These are phyloP conservation scores for Irena cyanogastra DNA, from an alignment of 2,113 vertebrate genomes.

Conservation along the genomic window DNA sequence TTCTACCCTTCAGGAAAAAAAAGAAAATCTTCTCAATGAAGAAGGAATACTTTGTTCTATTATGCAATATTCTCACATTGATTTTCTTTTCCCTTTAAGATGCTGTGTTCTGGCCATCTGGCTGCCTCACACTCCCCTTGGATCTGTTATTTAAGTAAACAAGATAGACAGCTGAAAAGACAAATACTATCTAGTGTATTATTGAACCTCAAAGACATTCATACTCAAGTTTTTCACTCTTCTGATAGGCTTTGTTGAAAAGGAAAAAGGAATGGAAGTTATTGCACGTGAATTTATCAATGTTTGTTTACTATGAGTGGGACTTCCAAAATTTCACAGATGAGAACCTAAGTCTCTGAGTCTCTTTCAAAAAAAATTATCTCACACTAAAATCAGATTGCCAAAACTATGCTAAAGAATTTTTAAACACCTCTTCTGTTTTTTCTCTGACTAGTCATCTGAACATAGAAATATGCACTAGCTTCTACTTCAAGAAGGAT, in stretches of 20 bases:
- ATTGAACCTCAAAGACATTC: slow-evolving; percentile 47
- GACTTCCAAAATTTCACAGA: not conserved
- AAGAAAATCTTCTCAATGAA: not conserved
- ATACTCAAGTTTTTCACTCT: slow-evolving; percentile 20
- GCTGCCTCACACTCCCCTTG: slow-evolving; percentile 21
- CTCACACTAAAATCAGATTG: not conserved
- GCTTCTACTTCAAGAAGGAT: not conserved
- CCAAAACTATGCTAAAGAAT: not conserved
- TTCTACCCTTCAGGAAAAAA: not conserved
- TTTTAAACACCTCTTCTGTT: not conserved
- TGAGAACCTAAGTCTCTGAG: not conserved
- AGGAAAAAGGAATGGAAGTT: not conserved
- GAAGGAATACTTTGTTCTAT: slow-evolving; percentile 24
- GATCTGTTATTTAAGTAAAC: slow-evolving; percentile 42
- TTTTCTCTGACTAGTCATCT: not conserved
- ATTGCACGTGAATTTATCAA: not conserved
- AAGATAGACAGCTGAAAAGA: slow-evolving; percentile 36
- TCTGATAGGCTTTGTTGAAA: slow-evolving; percentile 11
- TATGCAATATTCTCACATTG: not conserved
- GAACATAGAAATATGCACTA: not conserved
- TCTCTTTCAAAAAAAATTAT: not conserved
- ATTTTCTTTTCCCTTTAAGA: not conserved
- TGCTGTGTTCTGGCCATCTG: slow-evolving; percentile 22
- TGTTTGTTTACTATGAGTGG: not conserved
- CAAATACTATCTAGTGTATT: slow-evolving; percentile 40